Evolutionary conservation across 2,888 invertebrate species (phyloP).

Genomic region (Diarsia brunnea): DNA sequence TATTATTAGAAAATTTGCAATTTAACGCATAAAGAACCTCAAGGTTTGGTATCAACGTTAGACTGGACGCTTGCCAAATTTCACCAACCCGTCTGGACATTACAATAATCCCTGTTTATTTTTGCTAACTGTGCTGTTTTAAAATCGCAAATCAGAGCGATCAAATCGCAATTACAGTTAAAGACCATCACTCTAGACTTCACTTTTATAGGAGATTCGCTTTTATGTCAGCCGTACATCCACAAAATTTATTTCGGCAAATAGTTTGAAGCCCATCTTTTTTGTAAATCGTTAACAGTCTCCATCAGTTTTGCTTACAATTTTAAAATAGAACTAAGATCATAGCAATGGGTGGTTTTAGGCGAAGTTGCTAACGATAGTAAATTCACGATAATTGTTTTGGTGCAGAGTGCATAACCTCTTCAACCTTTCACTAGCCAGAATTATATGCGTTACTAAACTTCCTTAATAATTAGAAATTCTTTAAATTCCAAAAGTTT

Average conservation of each 20-base stretch:
- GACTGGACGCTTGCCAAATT: constrained; percentile 79
- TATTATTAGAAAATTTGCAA: constrained; percentile 72
- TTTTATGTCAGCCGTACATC: constrained; percentile 34
- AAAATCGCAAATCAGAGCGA: constrained; percentile 70
- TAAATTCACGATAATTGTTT: constrained; percentile 38
- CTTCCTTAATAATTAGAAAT: background rate
- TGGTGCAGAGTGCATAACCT: constrained; percentile 24
- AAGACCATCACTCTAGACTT: constrained; percentile 41
- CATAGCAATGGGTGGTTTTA: constrained; percentile 11
- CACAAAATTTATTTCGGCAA: constrained; percentile 43
- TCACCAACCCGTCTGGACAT: constrained; percentile 76
- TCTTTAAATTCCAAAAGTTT: background rate
- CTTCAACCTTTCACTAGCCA: constrained; percentile 28
- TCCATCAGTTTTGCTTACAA: constrained; percentile 22
- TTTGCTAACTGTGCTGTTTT: constrained; percentile 74
- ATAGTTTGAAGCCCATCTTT: constrained; percentile 40
- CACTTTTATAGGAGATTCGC: constrained; percentile 33
- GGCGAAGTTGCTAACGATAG: constrained; percentile 6
- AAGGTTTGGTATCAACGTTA: constrained; percentile 78
- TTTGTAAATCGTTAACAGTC: constrained; percentile 26
- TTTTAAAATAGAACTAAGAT: constrained; percentile 44
- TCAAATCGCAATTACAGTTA: constrained; percentile 62
- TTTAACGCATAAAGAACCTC: constrained; percentile 74
- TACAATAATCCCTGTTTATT: constrained; percentile 79
- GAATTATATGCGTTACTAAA: constrained; percentile 29